Evolutionary conservation across 2,888 invertebrate species (phyloP).

Genomic region (Endomychus coccineus): DNA sequence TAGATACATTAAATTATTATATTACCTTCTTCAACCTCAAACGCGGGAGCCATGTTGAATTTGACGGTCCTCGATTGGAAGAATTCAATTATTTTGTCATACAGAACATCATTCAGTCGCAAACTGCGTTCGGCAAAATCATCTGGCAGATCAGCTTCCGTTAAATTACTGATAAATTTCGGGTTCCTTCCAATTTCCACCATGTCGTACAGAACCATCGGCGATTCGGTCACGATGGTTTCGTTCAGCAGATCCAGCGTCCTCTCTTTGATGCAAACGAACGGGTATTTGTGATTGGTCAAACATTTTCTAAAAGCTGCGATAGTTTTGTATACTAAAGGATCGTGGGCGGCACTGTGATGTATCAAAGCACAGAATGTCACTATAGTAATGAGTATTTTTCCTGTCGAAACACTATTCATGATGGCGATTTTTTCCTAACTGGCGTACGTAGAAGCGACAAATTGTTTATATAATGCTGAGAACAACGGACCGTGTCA

Average conservation of each 20-base stretch:
- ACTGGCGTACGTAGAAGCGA: conserved; percentile 18
- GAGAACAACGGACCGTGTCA: conserved; percentile 29
- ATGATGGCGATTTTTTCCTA: too few relatives aligned
- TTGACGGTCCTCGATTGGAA: conserved; percentile 43
- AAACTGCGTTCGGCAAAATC: conserved; percentile 48
- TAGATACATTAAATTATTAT: too few relatives aligned
- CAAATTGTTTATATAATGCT: conserved; percentile 28
- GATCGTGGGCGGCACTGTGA: too few relatives aligned
- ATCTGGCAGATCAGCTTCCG: conserved; percentile 47
- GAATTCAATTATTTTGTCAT: conserved; percentile 41
- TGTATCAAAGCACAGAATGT: too few relatives aligned
- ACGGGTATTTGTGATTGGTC: conserved; percentile 30
- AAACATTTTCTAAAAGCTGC: conserved; percentile 36
- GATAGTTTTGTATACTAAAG: conserved; percentile 15
- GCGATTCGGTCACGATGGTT: conserved; percentile 39
- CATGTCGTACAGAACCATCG: conserved; percentile 34
- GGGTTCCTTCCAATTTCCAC: conserved; percentile 39
- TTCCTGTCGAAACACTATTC: too few relatives aligned
- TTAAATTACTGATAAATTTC: conserved; percentile 31
- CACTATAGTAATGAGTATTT: too few relatives aligned
- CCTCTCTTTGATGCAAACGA: conserved; percentile 43
- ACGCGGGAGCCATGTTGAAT: conserved; percentile 36
- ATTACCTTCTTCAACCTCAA: conserved; percentile 37
- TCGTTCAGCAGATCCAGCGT: conserved; percentile 41
- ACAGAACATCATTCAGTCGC: conserved; percentile 41